phyloP scores from a whole-genome alignment of 2,888 invertebrate genomes.

The Atherix ibis region DNA sequence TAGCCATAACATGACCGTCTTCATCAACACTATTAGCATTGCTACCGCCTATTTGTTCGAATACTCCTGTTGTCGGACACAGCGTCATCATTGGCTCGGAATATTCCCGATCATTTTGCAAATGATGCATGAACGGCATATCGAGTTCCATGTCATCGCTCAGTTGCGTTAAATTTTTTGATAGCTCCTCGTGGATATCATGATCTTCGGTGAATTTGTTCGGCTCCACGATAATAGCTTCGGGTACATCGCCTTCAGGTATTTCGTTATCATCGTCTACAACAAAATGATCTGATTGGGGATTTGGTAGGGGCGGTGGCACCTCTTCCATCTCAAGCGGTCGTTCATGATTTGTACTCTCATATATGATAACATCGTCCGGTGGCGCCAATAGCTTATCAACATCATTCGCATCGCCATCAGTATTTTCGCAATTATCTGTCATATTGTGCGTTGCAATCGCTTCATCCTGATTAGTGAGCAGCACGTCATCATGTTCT shows the following conservation, averaged over 20 bases:
- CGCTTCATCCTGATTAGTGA: neutral
- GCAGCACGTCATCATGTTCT: too few relatives aligned
- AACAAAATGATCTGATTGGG: conserved; percentile 1
- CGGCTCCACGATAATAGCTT: conserved; percentile 6
- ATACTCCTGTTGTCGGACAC: conserved; percentile 27
- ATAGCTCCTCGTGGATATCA: conserved; percentile 11
- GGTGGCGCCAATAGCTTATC: conserved; percentile 8
- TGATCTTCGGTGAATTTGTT: conserved; percentile 10
- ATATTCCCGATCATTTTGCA: conserved; percentile 7
- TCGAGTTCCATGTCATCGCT: conserved; percentile 12
- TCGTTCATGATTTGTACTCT: conserved; percentile 17
- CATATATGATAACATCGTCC: conserved; percentile 16
- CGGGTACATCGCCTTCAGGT: conserved; percentile 7
- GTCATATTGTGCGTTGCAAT: conserved; percentile 1
- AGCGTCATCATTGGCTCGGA: conserved; percentile 17
- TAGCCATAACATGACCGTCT: neutral
- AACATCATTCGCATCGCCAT: too few relatives aligned
- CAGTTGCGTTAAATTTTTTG: conserved; percentile 15
- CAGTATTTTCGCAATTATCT: conserved; percentile 5
- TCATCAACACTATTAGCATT: neutral
- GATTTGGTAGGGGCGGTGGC: conserved; percentile 10
- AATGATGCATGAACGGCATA: conserved; percentile 11
- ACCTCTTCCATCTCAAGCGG: conserved; percentile 3
- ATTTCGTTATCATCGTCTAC: conserved; percentile 7
- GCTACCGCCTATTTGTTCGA: neutral